Evolutionary conservation across 2,797 vertebrate genomes (phyloP), one percentile per base, ranked within the genome.

Genomic region (Rhinophrynus dorsalis): DNA sequence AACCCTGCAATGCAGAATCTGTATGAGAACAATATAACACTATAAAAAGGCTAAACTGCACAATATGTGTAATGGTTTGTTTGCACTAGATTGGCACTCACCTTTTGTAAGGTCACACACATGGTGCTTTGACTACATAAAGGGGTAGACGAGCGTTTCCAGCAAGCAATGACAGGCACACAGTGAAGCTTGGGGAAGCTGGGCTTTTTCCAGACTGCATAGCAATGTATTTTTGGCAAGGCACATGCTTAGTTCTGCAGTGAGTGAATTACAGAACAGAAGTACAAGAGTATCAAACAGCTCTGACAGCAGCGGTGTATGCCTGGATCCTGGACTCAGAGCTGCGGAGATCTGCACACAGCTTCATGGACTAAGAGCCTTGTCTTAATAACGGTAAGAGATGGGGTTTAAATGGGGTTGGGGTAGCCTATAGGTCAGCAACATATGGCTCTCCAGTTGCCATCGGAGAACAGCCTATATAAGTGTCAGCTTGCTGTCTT

Each of bases 191-290:
- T 52, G 56, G 54, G 27, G 27, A 37, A 26, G 61, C 58, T 74
- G 74, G n/a, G 72, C 48, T 20, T n/a, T 42, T 64, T 52, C 76
- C 76, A 33, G 38, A 20, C 48, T 78, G 80, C 80, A 32, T 32
- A 55, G n/a, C 64, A 0, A 18, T 79, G 84, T 94, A 93, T 93
- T 93, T 94, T 93, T 85, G 90, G 89, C 81, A 57, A 15, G 55
- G 3, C 59, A 57, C 40, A 18, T 32, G 30, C 30, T 44, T 44
- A 45, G 42, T 51, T 17, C 56, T 55, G 35, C 62, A 54, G 63
- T 44, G 51, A 71, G 51, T 7, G 20, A 17, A 52, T 17, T 27
- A 23, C 18, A 50, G 45, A 13, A 2, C 26, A 9, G 38, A 60
- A 29, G 70, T 8, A 26, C 37, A 23, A n/a, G 47, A 21, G 17